Evolutionary conservation across 1,140 invertebrate species (phyloP).

Genomic region (Teleopsis dalmanni): DNA sequence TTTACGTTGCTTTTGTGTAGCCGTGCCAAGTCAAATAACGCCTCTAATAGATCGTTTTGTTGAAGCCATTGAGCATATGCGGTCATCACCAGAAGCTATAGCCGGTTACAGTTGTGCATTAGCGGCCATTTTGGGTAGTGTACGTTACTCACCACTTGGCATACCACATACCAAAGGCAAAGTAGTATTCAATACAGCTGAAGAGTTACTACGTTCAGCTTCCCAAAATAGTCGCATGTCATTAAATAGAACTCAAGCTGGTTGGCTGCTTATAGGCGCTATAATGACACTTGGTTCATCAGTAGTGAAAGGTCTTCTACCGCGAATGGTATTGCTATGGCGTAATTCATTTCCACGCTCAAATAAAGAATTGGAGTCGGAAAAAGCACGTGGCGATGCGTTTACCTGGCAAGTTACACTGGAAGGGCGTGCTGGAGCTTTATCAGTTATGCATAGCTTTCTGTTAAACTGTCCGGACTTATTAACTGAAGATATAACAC

Average conservation of each 20-base stretch:
- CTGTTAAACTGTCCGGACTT: conserved; percentile 83
- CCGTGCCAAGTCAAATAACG: conserved; percentile 88
- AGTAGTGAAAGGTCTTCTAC: conserved; percentile 80
- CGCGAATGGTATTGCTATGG: conserved; percentile 92
- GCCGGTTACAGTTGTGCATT: conserved; percentile 90
- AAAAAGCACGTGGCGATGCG: conserved; percentile 93
- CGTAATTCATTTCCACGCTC: conserved; percentile 95
- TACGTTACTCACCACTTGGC: conserved; percentile 82
- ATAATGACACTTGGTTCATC: conserved; percentile 94
- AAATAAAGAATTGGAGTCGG: conserved; percentile 90
- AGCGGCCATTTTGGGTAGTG: conserved; percentile 86
- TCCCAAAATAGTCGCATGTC: conserved; percentile 93
- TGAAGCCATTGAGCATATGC: conserved; percentile 77
- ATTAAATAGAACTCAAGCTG: conserved; percentile 89
- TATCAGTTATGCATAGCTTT: conserved; percentile 93
- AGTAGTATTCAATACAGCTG: conserved; percentile 93
- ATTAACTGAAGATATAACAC: conserved; percentile 83
- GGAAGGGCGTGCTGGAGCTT: conserved; percentile 90
- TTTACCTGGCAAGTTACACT: conserved; percentile 99
- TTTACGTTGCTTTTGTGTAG: conserved; percentile 80
- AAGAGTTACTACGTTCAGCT: conserved; percentile 93
- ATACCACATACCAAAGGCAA: conserved; percentile 95
- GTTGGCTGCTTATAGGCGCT: conserved; percentile 94
- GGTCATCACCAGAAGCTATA: conserved; percentile 88
- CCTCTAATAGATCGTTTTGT: conserved; percentile 85